These are phyloP conservation scores for Sebastes oblongus DNA, from an alignment of 2,797 vertebrate species.

Conservation along the genomic window DNA sequence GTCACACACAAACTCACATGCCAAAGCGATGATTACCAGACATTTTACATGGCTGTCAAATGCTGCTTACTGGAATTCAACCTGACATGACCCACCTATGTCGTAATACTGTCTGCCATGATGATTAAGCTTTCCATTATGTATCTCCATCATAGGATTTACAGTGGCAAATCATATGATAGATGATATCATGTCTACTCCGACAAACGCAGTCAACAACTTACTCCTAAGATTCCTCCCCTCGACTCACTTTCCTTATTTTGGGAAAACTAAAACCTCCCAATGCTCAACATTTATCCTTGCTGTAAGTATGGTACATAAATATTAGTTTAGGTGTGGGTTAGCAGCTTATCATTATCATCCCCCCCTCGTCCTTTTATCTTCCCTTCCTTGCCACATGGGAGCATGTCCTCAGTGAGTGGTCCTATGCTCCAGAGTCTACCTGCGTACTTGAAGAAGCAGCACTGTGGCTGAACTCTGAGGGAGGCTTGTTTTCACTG, in stretches of 20 bases:
- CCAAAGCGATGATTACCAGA: not conserved
- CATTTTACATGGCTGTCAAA: not conserved
- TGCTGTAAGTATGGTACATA: conserved; percentile 26
- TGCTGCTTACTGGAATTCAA: not conserved
- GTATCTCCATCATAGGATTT: not conserved
- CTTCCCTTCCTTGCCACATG: not conserved
- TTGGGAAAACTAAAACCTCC: conserved; percentile 32
- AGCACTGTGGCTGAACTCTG: conserved; percentile 40
- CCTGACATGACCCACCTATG: conserved; percentile 4
- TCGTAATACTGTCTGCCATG: not conserved
- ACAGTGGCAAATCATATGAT: not conserved
- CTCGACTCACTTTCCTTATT: conserved; percentile 14
- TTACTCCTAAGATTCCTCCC: not conserved
- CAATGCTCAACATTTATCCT: conserved; percentile 35
- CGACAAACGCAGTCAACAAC: conserved; percentile 3
- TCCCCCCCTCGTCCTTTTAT: conserved; percentile 10
- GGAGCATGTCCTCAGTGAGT: conserved; percentile 12
- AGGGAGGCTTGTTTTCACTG: conserved; percentile 72
- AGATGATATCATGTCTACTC: not conserved
- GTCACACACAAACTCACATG: not conserved
- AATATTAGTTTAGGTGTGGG: conserved; percentile 58
- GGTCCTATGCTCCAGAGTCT: not conserved
- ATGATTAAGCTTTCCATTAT: not conserved
- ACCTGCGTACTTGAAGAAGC: conserved; percentile 45
- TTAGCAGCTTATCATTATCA: conserved; percentile 30